These are phyloP conservation scores for Panonychus citri DNA, from an alignment of 1,140 invertebrate genomes.

Conservation along the genomic window DNA sequence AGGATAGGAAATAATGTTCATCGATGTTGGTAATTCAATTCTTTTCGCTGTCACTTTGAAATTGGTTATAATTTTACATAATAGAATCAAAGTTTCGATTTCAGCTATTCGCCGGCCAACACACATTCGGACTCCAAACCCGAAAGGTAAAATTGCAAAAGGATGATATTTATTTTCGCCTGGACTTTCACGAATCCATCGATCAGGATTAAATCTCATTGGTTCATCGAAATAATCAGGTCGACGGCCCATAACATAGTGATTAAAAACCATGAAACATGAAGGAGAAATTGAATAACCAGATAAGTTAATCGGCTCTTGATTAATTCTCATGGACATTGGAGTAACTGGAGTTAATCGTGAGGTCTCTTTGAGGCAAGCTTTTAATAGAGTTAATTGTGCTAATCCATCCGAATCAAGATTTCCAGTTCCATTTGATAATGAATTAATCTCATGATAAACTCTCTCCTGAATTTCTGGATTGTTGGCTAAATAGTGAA, in stretches of 20 bases:
- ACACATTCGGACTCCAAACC: conserved; percentile 56
- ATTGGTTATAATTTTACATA: conserved; percentile 10
- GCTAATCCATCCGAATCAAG: not conserved
- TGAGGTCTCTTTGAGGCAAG: not conserved
- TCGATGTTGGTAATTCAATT: conserved; percentile 20
- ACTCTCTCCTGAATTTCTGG: not conserved
- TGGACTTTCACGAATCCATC: conserved; percentile 29
- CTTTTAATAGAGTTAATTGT: not conserved
- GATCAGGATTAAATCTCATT: conserved; percentile 44
- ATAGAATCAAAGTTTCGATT: conserved; percentile 49
- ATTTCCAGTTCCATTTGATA: not conserved
- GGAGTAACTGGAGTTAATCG: not conserved
- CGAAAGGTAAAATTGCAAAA: conserved; percentile 53
- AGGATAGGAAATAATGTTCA: conserved; percentile 18
- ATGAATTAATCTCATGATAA: not conserved
- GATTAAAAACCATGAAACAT: conserved; percentile 22
- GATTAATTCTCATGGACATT: not conserved
- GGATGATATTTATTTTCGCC: conserved; percentile 21
- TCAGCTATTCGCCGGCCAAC: conserved; percentile 55
- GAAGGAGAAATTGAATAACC: conserved; percentile 20
- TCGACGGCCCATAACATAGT: conserved; percentile 36
- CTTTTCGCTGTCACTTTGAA: conserved; percentile 15
- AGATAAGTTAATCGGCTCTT: conserved; percentile 18
- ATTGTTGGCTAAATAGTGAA: not conserved
- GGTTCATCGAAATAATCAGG: conserved; percentile 39